These are phyloP conservation scores for Drosophila aldrichi DNA, from an alignment of 2,888 invertebrate species.

Conservation along the genomic window DNA sequence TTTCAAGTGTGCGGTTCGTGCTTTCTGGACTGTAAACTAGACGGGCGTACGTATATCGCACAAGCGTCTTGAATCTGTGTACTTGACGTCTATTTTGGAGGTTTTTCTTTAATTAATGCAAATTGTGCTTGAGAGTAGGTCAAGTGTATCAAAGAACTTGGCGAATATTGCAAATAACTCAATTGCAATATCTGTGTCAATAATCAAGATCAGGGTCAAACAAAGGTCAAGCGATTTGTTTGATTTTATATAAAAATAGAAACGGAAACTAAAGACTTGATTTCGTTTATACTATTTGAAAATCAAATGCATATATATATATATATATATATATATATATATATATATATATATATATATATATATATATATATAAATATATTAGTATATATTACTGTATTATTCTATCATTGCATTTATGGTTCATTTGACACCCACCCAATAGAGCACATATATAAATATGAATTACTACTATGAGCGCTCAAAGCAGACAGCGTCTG, in stretches of 20 bases:
- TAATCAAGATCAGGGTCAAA: constrained; percentile 50
- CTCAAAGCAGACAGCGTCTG: constrained; percentile 7
- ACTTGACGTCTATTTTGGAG: constrained; percentile 56
- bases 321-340: background rate
- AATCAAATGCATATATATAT: background rate
- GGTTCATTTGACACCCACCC: constrained; percentile 5
- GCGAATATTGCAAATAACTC: constrained; percentile 14
- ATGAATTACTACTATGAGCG: constrained; percentile 7
- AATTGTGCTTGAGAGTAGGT: constrained; percentile 61
- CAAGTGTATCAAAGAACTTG: constrained; percentile 61
- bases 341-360: background rate
- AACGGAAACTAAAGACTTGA: background rate
- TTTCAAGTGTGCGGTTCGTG: constrained; percentile 54
- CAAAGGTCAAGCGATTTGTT: constrained; percentile 25
- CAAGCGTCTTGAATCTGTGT: constrained; percentile 30
- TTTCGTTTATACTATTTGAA: background rate
- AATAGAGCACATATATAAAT: constrained; percentile 3
- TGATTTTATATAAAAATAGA: constrained; percentile 4
- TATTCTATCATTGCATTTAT: constrained; percentile 7
- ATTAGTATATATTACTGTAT: background rate
- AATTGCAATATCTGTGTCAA: constrained; percentile 26
- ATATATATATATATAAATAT: background rate
- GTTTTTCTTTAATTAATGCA: constrained; percentile 65
- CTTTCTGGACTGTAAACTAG: constrained; percentile 75
- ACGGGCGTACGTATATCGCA: background rate